Conservation (phyloP, 2,888 invertebrate genomes). For the Tenodera sinensis region DNA sequence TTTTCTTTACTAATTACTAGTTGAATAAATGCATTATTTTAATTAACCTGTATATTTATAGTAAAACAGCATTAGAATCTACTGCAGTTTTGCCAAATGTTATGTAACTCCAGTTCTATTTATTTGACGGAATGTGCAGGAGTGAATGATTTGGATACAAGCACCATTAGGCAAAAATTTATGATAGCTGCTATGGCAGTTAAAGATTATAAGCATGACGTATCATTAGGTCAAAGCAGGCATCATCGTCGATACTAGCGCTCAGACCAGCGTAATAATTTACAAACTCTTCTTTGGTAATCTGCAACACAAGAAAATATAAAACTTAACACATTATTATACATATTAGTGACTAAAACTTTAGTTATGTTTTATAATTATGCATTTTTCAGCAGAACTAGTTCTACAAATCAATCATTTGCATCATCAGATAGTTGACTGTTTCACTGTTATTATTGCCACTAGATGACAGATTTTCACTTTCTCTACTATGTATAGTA, state of each 20-base stretch:
- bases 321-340: neutral
- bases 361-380: no score
- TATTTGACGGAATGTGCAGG: neutral
- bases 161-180: neutral
- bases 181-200: constrained; percentile 35
- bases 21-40: neutral
- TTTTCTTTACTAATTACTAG: neutral
- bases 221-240: constrained; percentile 94
- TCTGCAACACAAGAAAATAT: constrained; percentile 54
- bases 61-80: no score
- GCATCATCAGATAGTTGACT: no score
- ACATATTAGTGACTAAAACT: no score
- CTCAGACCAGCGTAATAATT: constrained; percentile 93
- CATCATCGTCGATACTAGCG: constrained; percentile 91
- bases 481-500: no score
- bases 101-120: neutral
- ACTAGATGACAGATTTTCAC: no score
- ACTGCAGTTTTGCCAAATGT: no score
- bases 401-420: no score
- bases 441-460: no score
- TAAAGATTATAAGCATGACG: constrained; percentile 85
- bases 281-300: constrained; percentile 87
- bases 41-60: no score
- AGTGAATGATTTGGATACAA: neutral
- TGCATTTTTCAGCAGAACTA: no score